Evolutionary conservation across 2,113 vertebrate species (phyloP).

Genomic region (Brachyhypopomus gauderio): DNA sequence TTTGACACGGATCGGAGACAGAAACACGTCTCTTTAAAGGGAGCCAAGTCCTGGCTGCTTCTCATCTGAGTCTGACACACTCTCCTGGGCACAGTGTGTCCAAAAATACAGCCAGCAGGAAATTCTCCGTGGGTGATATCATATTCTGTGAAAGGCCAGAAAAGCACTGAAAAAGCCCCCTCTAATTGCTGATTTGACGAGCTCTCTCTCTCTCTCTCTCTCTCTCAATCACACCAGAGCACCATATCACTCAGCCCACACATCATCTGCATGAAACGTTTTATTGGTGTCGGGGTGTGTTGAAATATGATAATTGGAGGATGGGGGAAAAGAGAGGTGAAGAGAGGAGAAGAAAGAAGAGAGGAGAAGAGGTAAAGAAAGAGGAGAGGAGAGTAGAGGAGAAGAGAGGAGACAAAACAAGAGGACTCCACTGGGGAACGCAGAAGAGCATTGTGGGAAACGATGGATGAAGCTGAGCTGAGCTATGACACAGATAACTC

Average conservation of each 20-base stretch:
- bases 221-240: slow-evolving; percentile 47
- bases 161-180: slow-evolving; percentile 39
- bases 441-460: slow-evolving; percentile 35
- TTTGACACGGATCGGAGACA: background rate
- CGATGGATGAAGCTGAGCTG: slow-evolving; percentile 26
- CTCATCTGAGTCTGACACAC: slow-evolving; percentile 39
- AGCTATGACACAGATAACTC: slow-evolving; percentile 44
- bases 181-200: slow-evolving; percentile 54
- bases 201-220: slow-evolving; percentile 18
- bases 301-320: slow-evolving; percentile 52
- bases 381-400: background rate
- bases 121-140: slow-evolving; percentile 52
- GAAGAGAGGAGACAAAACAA: background rate
- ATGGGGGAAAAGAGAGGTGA: slow-evolving; percentile 1
- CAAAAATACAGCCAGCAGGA: slow-evolving; percentile 57
- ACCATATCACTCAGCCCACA: slow-evolving; percentile 57
- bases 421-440: background rate
- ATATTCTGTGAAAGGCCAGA: slow-evolving; percentile 48
- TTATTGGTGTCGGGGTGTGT: slow-evolving; percentile 48
- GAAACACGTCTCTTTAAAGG: slow-evolving; percentile 8
- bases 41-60: slow-evolving; percentile 30
- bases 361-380: background rate
- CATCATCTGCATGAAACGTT: slow-evolving; percentile 58
- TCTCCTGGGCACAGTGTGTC: slow-evolving; percentile 54
- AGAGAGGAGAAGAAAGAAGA: background rate